A percentile compares a stretch with the other conserved stretches of the same genome.
Evolutionary conservation across 2,888 invertebrate genomes (phyloP).

Genomic region (Meteorus colon): DNA sequence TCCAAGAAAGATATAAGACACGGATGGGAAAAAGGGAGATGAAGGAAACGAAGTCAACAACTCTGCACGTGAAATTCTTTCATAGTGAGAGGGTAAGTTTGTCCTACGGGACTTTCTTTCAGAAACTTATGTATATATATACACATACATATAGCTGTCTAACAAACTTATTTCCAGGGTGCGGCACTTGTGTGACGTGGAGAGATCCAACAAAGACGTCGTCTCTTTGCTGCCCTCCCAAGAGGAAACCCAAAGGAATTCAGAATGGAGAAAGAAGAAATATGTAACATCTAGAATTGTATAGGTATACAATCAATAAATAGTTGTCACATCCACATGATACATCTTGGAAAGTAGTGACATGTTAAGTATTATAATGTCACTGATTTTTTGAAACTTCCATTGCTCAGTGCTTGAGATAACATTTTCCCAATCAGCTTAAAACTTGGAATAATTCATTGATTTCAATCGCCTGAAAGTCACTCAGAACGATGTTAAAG

Average conservation of each 20-base stretch:
- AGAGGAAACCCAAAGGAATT: slow-evolving; percentile 10
- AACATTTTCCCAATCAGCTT: too few species aligned
- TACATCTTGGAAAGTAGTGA: too few species aligned
- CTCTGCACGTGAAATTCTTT: slow-evolving; percentile 9
- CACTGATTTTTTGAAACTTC: too few species aligned
- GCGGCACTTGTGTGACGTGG: slow-evolving; percentile 10
- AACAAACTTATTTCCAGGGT: slow-evolving; percentile 25
- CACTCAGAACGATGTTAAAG: too few species aligned
- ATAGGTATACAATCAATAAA: neutral
- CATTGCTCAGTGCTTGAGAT: too few species aligned
- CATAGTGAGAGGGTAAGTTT: slow-evolving; percentile 18
- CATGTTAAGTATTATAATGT: too few species aligned
- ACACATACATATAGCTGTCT: neutral
- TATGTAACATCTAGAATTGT: neutral
- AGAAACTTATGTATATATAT: neutral
- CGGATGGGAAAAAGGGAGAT: slow-evolving; percentile 5
- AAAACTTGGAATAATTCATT: too few species aligned
- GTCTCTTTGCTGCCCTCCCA: neutral
- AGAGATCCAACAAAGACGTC: slow-evolving; percentile 1
- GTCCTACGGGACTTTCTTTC: slow-evolving; percentile 27
- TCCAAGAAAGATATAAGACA: neutral
- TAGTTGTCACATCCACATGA: neutral
- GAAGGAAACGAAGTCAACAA: slow-evolving; percentile 11
- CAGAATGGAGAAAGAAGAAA: slow-evolving; percentile 5
- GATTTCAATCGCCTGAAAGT: too few species aligned